Evolutionary conservation across 2,797 vertebrate species (phyloP), one percentile per base, ranked within the genome.

Genomic region (Anguilla anguilla): DNA sequence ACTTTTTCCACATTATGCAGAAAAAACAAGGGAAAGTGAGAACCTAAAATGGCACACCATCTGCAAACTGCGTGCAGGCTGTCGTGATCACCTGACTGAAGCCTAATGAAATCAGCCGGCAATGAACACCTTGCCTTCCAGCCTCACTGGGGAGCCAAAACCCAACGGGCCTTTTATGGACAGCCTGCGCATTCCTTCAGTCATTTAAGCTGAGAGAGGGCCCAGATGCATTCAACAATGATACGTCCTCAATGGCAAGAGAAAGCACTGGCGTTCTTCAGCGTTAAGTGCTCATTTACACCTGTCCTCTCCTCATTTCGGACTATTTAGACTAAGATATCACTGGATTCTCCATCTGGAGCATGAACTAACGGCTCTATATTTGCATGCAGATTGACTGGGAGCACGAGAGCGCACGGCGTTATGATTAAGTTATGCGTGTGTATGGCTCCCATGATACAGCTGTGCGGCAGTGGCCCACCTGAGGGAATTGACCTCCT

Each of bases 401-500:
- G 43, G 19, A 49, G 22, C 72, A 77, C 35, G 11, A 69, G 31
- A 35, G 28, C 13, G 10, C 0, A 7, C 28, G n/a, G 69, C 69
- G 35, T 39, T 74, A 39, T 13, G 69, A 67, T 67, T 6, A 67
- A 4, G 25, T 25, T n/a, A 19, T 64, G 61, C 15, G 31, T 39
- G 9, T 17, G 72, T 25, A 2, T 25, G 43, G 43, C 43, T 25
- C 39, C 77, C n/a, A 28, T 46, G 39, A 25, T 81, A 77, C 43
- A 22, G 77, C 22, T 25, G 77, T 2, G 77, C 28, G 17, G 77
- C 77, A 85, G 28, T 15, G 22, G 85, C 89, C 67, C 94, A 99
- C 98, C 98, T 98, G 91, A 99, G 97, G 0, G 89, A 86, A 86
- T 92, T 93, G 86, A 96, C 89, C 91, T 98, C 97, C 90, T 98